Evolutionary conservation across 1,140 invertebrate genomes (phyloP).

Genomic region (Whitmania pigra): DNA sequence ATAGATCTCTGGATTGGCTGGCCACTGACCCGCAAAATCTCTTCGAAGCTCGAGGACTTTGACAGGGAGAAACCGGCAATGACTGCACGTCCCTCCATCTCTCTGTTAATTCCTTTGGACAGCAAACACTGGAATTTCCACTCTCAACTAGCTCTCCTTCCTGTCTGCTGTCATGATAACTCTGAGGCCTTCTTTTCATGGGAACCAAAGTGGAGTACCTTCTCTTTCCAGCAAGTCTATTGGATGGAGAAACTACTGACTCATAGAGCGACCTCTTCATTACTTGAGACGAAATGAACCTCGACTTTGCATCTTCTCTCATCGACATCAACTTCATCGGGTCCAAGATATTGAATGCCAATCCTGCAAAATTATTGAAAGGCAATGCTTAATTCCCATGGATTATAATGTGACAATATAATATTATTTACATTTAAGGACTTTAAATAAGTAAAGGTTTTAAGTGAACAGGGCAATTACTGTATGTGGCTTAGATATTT

Average conservation of each 20-base stretch:
- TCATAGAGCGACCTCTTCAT: slow-evolving; percentile 25
- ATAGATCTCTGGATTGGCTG: background rate
- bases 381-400: too few species aligned
- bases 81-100: slow-evolving; percentile 21
- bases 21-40: background rate
- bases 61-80: slow-evolving; percentile 21
- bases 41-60: slow-evolving; percentile 12
- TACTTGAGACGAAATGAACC: slow-evolving; percentile 23
- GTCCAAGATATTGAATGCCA: slow-evolving; percentile 20
- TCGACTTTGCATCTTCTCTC: slow-evolving; percentile 24
- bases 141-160: background rate
- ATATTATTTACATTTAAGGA: too few species aligned
- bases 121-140: background rate
- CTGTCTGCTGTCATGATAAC: background rate
- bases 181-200: background rate
- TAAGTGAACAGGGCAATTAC: too few species aligned
- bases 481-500: too few species aligned
- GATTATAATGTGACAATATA: too few species aligned
- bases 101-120: background rate
- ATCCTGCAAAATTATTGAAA: too few species aligned
- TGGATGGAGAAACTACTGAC: slow-evolving; percentile 23
- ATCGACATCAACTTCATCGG: slow-evolving; percentile 23
- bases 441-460: too few species aligned
- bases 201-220: slow-evolving; percentile 15
- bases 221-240: slow-evolving; percentile 7